Percentiles rank a stretch among this genome's conserved stretches.
These are phyloP conservation scores for Diprion similis DNA, from an alignment of 1,140 invertebrate species.

Conservation along the genomic window DNA sequence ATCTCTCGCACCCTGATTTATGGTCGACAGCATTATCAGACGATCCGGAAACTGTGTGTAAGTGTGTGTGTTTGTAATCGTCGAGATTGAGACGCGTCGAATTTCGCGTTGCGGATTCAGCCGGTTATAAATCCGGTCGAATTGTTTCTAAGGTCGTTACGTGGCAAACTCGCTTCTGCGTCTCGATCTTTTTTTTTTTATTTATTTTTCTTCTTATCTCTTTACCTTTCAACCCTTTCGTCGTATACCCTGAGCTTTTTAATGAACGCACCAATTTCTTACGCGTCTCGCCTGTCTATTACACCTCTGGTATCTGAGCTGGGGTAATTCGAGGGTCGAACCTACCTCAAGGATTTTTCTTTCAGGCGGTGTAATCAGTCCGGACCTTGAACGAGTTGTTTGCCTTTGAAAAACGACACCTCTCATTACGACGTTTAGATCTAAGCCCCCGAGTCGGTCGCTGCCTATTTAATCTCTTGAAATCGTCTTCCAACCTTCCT, in stretches of 20 bases:
- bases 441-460: too few species aligned
- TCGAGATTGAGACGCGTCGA: constrained; percentile 4
- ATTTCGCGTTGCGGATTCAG: not conserved
- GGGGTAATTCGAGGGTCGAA: not conserved
- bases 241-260: too few species aligned
- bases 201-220: too few species aligned
- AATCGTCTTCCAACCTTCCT: too few species aligned
- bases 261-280: too few species aligned
- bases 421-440: not conserved
- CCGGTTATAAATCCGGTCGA: not conserved
- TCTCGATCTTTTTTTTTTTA: too few species aligned
- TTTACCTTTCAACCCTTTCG: too few species aligned
- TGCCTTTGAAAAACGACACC: not conserved
- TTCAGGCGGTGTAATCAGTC: not conserved
- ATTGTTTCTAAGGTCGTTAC: not conserved
- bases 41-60: too few species aligned
- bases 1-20: constrained; percentile 2
- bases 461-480: too few species aligned
- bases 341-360: not conserved
- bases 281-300: too few species aligned
- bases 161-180: not conserved
- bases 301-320: too few species aligned
- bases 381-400: too few species aligned
- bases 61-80: not conserved
- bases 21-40: not conserved